Base-by-base conservation (phyloP, 2,888 invertebrate genomes). In the Dynastes grantii region DNA sequence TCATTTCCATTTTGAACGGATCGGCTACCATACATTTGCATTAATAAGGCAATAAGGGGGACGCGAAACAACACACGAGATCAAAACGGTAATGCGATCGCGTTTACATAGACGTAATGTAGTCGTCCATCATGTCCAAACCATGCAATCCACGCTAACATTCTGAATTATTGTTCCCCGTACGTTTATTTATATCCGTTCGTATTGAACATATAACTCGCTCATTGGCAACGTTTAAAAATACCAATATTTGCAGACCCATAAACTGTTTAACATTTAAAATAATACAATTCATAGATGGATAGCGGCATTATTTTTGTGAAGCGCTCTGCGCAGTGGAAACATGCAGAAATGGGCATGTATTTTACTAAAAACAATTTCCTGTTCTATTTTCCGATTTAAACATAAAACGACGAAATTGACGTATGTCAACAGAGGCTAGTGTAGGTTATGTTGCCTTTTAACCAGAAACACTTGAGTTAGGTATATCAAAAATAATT, bases 1-100 rank as follows among this genome's bases (percentile, higher is more conserved):
- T 45, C 65, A 65, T 37, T 65, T 67, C 40, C 22, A 67, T 67
- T 67, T 67, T 67, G 65, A 67, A 67, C 40, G 45, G 65, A 67
- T 22, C 65, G 6, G 22, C 8, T 8, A 67, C 65, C 49, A 67
- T 45, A 67, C 40, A 67, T 67, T 67, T 67, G 65, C 65, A 67
- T 67, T 67, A 67, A 67, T 67, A 40, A 67, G 45, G 65, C 65
- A 67, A 67, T 45, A 45, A 67, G 65, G 65, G 32, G 27, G n/a
- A 22, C 8, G 55, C 16, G 22, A 22, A 58, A 58, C 55, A 58
- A 22, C 55, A 22, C 16, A 58, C 55, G 16, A 58, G 55, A 58
- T 58, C 55, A 58, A 58, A 58, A 58, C 55, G 16, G 55, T 58
- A 58, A 58, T 58, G 55, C 55, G 55, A 58, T 22, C 8, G 55